Conservation (phyloP, 2,797 vertebrate genomes). For the Falco concolor region DNA sequence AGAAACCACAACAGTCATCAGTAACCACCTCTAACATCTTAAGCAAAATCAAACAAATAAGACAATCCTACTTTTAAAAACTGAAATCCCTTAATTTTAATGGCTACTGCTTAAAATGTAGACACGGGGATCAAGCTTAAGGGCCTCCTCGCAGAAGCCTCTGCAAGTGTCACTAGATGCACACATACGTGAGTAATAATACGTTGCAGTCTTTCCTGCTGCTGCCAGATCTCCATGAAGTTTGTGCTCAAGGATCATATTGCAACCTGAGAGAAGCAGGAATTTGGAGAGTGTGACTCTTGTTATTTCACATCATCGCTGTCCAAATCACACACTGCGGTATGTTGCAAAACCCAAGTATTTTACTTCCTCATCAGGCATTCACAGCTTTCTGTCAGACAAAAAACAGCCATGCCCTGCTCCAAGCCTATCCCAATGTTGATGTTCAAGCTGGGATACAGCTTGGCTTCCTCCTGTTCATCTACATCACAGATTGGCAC, state of each 20-base stretch:
- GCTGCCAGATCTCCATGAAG: neutral
- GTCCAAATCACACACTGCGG: neutral
- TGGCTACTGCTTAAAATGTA: neutral
- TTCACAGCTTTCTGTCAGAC: neutral
- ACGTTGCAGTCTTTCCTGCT: neutral
- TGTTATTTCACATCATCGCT: neutral
- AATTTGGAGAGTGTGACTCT: neutral
- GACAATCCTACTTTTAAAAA: neutral
- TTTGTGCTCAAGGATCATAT: neutral
- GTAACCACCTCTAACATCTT: neutral
- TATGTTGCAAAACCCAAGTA: neutral
- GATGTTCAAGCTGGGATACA: neutral
- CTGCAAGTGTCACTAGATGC: neutral
- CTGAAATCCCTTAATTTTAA: neutral
- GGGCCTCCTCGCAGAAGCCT: neutral
- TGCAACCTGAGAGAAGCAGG: neutral
- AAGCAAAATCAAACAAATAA: neutral
- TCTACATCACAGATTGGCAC: neutral
- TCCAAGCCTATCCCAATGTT: neutral
- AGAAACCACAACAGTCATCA: neutral
- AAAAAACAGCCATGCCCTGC: neutral
- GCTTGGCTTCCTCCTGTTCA: neutral
- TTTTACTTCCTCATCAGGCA: neutral
- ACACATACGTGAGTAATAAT: neutral
- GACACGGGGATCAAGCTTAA: neutral